Conservation (phyloP, 2,888 invertebrate species). For the Toxonevra muliebris region DNA sequence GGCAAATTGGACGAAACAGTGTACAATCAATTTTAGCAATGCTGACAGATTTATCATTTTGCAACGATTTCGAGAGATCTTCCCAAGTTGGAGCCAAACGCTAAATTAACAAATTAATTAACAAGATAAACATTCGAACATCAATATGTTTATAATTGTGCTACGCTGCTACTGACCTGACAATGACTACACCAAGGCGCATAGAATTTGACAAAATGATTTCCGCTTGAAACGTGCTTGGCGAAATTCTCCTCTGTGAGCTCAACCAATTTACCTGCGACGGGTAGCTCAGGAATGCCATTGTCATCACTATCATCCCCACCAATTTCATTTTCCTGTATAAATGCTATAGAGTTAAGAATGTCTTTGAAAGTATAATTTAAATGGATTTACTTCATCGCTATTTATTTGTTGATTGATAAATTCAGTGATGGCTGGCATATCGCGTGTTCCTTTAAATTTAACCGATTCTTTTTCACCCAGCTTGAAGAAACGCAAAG, state of each 20-base stretch:
- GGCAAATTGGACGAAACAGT: slow-evolving; percentile 77
- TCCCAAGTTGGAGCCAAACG: slow-evolving; percentile 87
- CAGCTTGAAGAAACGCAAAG: slow-evolving; percentile 80
- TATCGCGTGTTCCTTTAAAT: slow-evolving; percentile 81
- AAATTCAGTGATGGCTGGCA: slow-evolving; percentile 79
- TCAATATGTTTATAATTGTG: not conserved
- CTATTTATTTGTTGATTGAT: slow-evolving; percentile 75
- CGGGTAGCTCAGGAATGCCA: slow-evolving; percentile 24
- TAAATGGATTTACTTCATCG: slow-evolving; percentile 35
- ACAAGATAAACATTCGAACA: not conserved
- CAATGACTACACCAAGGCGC: slow-evolving; percentile 93
- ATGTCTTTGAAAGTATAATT: not conserved
- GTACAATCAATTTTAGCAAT: slow-evolving; percentile 90
- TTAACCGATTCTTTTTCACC: slow-evolving; percentile 75
- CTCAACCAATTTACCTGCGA: slow-evolving; percentile 68
- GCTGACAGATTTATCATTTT: slow-evolving; percentile 73
- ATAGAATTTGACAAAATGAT: slow-evolving; percentile 90
- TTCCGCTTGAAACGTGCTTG: slow-evolving; percentile 75
- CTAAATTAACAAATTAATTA: slow-evolving; percentile 64
- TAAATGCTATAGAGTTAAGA: not conserved
- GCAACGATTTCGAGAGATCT: slow-evolving; percentile 76
- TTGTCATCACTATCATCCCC: slow-evolving; percentile 34
- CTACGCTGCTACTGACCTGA: slow-evolving; percentile 68
- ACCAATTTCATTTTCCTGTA: slow-evolving; percentile 25
- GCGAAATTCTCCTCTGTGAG: slow-evolving; percentile 81